Evolutionary conservation across 2,888 invertebrate species (phyloP), one percentile per base, ranked within the genome.

Genomic region (Scaptodrosophila latifasciaeformis): DNA sequence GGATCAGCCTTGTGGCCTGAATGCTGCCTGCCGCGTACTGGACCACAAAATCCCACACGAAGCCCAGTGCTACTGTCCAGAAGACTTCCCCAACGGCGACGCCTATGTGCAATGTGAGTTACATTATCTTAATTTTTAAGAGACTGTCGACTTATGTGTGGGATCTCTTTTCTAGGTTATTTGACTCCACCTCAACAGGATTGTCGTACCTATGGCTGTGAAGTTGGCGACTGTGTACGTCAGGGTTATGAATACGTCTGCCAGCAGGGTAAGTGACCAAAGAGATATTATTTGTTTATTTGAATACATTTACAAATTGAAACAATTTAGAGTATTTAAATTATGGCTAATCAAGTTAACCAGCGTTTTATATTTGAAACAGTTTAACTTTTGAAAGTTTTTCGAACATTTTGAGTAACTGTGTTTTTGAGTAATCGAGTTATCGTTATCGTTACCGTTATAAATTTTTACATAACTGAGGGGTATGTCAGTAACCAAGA

Each of bases 81-180:
- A 91, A 29, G 91, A 91, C 80, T 93, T 90, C 87, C 95, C 96
- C 43, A 89, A 91, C 59, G 96, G 96, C 51, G 93, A 96, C 88
- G 94, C 96, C 17, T 91, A 92, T 81, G 90, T 92, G 75, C 92
- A 93, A 90, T 96, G 96, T 96, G 88, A 91, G 93, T 90, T n/a
- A 9, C 12, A 35, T 6, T 6, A 7, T 7, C 24, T 7, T 5
- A 3, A n/a, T 13, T 35, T 12, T 24, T 6, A 2, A 29, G 27
- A 9, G 12, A 7, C 3, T 9, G 5, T 17, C 10, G 13, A 29
- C 2, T 7, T 2, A 17, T 24, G 4, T 12, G 1, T 39, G 9
- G 24, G 4, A 1, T 1, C 9, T 43, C 35, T 10, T 24, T 9
- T 17, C 1, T 10, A 85, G 85, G 85, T 63, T 85, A 81, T 55